Evolutionary conservation across 2,888 invertebrate genomes (phyloP).

Genomic region (Agonum fuliginosum): DNA sequence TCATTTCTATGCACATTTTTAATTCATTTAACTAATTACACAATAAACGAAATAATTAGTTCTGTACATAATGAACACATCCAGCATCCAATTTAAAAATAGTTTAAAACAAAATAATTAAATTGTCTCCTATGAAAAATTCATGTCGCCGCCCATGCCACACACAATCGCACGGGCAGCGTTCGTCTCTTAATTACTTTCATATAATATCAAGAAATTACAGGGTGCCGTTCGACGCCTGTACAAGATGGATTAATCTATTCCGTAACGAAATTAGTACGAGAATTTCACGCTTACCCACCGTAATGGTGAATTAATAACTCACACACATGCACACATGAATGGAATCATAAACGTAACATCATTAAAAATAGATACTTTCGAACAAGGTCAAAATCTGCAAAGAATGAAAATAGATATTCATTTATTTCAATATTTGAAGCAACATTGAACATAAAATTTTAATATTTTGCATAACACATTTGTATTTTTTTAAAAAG

Average conservation of each 20-base stretch:
- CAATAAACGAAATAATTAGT: slow-evolving; percentile 21
- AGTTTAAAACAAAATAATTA: slow-evolving; percentile 38
- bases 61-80: background rate
- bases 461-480: too few species aligned
- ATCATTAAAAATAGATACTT: too few species aligned
- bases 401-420: too few species aligned
- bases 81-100: slow-evolving; percentile 28
- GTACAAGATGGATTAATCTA: slow-evolving; percentile 54
- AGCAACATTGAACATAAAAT: too few species aligned
- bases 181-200: slow-evolving; percentile 49
- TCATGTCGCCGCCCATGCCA: slow-evolving; percentile 38
- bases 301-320: slow-evolving; percentile 52
- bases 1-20: background rate
- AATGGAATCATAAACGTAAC: too few species aligned
- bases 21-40: background rate
- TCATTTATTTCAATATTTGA: too few species aligned
- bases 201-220: slow-evolving; percentile 52
- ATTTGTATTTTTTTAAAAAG: too few species aligned
- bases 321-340: slow-evolving; percentile 4
- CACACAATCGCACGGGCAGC: slow-evolving; percentile 14
- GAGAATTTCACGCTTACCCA: slow-evolving; percentile 46
- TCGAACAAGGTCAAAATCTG: too few species aligned
- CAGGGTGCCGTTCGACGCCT: slow-evolving; percentile 45
- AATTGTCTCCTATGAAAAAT: slow-evolving; percentile 31
- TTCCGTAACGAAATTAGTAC: slow-evolving; percentile 53